Base-by-base conservation (phyloP, 2,888 invertebrate species). In the Athalia rosae region DNA sequence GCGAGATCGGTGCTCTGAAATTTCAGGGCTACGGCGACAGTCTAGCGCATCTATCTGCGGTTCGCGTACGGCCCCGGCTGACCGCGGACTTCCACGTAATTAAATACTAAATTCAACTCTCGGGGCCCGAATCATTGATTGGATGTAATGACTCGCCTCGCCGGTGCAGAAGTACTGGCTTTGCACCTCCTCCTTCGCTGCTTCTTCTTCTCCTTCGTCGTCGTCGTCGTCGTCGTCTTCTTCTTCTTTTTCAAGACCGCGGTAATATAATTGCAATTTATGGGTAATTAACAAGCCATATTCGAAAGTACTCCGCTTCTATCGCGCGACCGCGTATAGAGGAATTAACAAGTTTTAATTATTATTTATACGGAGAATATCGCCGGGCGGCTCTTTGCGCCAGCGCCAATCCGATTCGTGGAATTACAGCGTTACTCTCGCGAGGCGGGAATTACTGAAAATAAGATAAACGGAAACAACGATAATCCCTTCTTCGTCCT, bases 201-300 rank as follows among this genome's bases (percentile, higher is more conserved):
- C 28, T 28, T 28, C 28, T 28, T 2, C 28, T 28, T 28, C 2
- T 28, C n/a, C n/a, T n/a, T n/a, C n/a, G n/a, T n/a, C n/a, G n/a
- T n/a, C n/a, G n/a, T n/a, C n/a, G n/a, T n/a, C n/a, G n/a, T n/a
- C n/a, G n/a, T 28, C 28, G 28, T 28, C 28, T 28, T 28, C 28
- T 28, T 28, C 28, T 28, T 28, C 59, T 59, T 61, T 74, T 61
- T 61, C 74, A 62, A 61, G 58, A 74, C 47, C 45, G 47, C 48
- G 48, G 28, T 74, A 74, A 74, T 74, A 48, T 74, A 74, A 74
- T 74, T 74, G 74, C 74, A 74, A 74, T 74, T 74, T 74, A 74
- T 74, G 74, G 61, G 61, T 61, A 74, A 74, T 74, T 74, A 74
- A 74, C 74, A 45, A 50, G 47, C n/a, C 48, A 43, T 74, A 74